Evolutionary conservation across 2,797 vertebrate species (phyloP).

Genomic region (Sardinella longiceps): DNA sequence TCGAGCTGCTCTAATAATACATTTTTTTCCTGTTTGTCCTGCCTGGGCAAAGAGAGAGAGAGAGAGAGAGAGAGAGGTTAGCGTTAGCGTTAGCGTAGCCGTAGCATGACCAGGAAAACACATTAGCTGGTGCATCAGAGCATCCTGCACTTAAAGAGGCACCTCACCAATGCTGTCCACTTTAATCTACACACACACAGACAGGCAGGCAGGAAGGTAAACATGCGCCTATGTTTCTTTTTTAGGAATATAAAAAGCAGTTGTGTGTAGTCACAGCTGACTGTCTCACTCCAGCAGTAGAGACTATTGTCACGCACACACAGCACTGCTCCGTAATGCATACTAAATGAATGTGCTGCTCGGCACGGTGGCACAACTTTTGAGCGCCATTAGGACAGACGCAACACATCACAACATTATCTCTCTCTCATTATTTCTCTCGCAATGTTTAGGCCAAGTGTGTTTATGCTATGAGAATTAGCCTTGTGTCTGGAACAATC

Average conservation of each 20-base stretch:
- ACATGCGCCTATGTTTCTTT: neutral
- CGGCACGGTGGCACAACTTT: neutral
- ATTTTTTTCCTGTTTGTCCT: neutral
- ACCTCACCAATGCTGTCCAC: neutral
- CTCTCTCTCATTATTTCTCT: neutral
- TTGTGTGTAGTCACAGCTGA: neutral
- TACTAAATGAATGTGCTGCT: neutral
- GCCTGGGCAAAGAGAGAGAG: neutral
- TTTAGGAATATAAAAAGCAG: neutral
- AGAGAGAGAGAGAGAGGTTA: too few relatives aligned
- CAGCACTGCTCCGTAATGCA: neutral
- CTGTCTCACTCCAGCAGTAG: neutral
- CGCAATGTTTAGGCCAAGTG: neutral
- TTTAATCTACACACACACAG: neutral
- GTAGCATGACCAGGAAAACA: neutral
- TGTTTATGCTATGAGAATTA: neutral
- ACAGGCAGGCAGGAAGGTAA: slow-evolving; percentile 4
- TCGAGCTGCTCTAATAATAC: neutral
- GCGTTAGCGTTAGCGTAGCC: neutral
- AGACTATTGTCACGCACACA: neutral
- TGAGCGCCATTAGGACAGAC: neutral
- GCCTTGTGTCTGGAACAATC: neutral
- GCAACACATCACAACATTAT: neutral
- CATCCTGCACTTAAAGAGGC: slow-evolving; percentile 12
- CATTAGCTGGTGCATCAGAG: neutral